Conservation (phyloP, 2,113 vertebrate species). For the Cyphotilapia sp. region DNA sequence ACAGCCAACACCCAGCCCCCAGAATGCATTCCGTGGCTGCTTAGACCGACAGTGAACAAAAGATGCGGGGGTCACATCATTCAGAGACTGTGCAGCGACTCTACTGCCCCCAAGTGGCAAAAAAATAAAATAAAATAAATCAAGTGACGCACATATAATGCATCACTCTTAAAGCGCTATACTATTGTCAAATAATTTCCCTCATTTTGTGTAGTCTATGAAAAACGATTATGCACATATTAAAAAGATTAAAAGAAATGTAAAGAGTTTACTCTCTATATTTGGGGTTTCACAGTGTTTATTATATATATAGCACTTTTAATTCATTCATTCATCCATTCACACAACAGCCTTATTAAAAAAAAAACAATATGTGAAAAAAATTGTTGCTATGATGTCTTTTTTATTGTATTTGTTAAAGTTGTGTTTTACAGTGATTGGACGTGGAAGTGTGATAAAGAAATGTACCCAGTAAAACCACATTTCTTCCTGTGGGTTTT, state of each 20-base stretch:
- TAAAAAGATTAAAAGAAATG: neutral
- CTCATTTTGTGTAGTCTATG: neutral
- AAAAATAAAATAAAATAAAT: neutral
- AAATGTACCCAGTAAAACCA: neutral
- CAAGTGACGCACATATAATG: neutral
- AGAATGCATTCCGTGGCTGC: neutral
- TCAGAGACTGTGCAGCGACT: neutral
- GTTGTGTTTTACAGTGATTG: neutral
- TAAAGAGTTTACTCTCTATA: neutral
- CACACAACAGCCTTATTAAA: neutral
- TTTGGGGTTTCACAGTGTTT: neutral
- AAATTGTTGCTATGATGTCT: neutral
- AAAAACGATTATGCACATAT: neutral
- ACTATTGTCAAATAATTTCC: neutral
- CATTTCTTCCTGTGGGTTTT: neutral
- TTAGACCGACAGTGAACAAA: neutral
- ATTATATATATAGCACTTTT: neutral
- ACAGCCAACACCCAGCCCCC: neutral
- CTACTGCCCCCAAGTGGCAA: neutral
- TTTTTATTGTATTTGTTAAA: neutral
- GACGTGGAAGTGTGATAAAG: neutral
- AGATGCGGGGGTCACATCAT: neutral
- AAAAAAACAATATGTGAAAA: neutral
- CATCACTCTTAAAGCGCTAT: neutral
- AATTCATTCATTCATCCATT: neutral